These are phyloP conservation scores for Psilopsiagon aurifrons DNA, from an alignment of 2,113 vertebrate genomes.

Conservation along the genomic window DNA sequence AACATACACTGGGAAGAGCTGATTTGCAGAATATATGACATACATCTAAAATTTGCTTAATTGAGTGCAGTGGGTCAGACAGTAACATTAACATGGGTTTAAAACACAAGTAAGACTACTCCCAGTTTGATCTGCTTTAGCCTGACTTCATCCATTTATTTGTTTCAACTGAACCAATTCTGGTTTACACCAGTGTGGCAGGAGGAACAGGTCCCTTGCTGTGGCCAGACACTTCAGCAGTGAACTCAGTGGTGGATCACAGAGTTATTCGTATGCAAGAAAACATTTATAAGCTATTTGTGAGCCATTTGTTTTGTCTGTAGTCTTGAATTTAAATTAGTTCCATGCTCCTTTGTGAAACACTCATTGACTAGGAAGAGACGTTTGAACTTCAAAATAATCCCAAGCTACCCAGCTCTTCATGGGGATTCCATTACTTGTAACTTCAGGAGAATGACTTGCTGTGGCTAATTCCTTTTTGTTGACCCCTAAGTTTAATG, in stretches of 20 bases:
- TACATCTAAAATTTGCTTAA: not conserved
- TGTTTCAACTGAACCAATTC: not conserved
- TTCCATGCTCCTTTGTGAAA: slow-evolving; percentile 8
- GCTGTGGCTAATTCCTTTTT: not conserved
- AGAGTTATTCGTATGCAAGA: slow-evolving; percentile 19
- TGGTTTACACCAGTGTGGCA: not conserved
- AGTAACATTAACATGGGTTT: not conserved
- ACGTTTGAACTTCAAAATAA: slow-evolving; percentile 17
- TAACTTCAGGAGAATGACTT: not conserved
- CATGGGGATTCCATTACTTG: not conserved
- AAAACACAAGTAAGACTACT: not conserved
- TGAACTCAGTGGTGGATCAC: not conserved
- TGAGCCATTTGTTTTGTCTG: not conserved
- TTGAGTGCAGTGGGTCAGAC: not conserved
- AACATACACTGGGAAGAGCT: not conserved
- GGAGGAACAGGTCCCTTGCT: not conserved
- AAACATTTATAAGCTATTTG: slow-evolving; percentile 27
- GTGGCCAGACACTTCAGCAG: not conserved
- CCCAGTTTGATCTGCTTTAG: not conserved
- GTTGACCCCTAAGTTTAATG: not conserved
- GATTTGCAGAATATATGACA: not conserved
- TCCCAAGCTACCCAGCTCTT: not conserved
- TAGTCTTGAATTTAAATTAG: slow-evolving; percentile 26
- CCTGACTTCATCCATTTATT: not conserved
- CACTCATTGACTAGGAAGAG: not conserved